Conservation (phyloP, 2,797 vertebrate species). For the Glyptemys insculpta region DNA sequence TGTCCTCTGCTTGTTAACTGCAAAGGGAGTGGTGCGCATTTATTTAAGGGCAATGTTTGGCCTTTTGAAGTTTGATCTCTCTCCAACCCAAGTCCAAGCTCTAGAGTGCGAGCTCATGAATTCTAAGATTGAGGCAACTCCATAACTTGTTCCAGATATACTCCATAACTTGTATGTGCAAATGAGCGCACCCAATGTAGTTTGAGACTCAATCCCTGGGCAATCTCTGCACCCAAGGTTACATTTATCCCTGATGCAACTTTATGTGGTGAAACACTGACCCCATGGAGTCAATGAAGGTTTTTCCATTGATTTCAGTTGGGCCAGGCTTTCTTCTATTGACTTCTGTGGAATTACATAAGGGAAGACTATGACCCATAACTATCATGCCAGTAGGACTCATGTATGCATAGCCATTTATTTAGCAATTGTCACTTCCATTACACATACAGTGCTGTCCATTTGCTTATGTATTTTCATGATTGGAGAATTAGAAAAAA, state of each 20-base stretch:
- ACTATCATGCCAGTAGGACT: slow-evolving; percentile 10
- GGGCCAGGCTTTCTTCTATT: background rate
- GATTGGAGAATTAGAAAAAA: slow-evolving; percentile 16
- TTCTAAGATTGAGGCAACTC: background rate
- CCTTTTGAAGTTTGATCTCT: slow-evolving; percentile 59
- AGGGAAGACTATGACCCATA: slow-evolving; percentile 14
- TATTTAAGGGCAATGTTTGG: background rate
- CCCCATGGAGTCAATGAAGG: background rate
- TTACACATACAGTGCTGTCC: slow-evolving; percentile 28
- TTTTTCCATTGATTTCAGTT: background rate
- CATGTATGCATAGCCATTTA: background rate
- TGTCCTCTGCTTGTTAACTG: slow-evolving; percentile 18
- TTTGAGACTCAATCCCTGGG: accelerated
- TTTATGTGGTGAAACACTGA: accelerated
- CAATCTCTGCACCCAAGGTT: accelerated
- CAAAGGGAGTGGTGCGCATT: slow-evolving; percentile 10
- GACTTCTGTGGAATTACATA: background rate
- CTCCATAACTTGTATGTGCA: background rate
- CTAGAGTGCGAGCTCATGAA: slow-evolving; percentile 39
- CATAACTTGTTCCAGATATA: background rate
- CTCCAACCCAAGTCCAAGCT: slow-evolving; percentile 5
- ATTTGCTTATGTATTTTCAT: background rate
- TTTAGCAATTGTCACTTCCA: slow-evolving; percentile 42
- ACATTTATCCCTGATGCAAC: accelerated
- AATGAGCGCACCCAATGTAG: background rate